Base-by-base conservation (phyloP, 2,888 invertebrate species). In the Deladenus siricidicola region DNA sequence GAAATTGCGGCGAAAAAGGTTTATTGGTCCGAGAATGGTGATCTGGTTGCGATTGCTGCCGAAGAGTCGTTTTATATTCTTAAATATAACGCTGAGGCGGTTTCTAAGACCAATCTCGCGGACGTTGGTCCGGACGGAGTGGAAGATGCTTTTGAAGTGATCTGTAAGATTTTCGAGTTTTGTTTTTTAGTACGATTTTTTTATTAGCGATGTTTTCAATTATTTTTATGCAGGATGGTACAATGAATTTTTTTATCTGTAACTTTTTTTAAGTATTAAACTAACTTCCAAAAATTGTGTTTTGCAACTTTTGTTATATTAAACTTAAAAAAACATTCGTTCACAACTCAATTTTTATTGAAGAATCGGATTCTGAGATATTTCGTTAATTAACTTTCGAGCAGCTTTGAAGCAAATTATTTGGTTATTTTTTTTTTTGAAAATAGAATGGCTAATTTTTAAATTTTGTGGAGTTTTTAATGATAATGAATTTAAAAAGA, bases 11-110 rank as follows among this genome's bases (percentile, higher is more conserved):
- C 93, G 91, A 1, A 86, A 85, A 69, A 82, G 79, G 81, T 98
- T 26, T 91, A 88, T 80, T 98, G 98, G 98, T 90, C 92, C 42
- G 98, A 98, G 81, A 89, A 87, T 79, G 93, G 94, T 2, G 88
- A 88, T 73, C 83, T 96, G 50, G 71, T 94, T 17, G 91, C 92
- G 74, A 85, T 98, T 48, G 91, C 93, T 0, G 90, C 93, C 0
- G 91, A 96, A 69, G 93, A 96, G 63, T 87, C 89, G 28, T 98
- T 93, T 82, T 98, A 88, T 80, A 88, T 99, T 65, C 84, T 98
- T 24, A 87, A 87, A 70, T 94, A 90, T 80, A 89, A 89, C 79
- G 83, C 88, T 0, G 87, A 87, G 10, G 87, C 87, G 52, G 88
- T 94, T n/a, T 85, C 86, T 2, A 76, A 78, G 56, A 88, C 89